Evolutionary conservation across 2,888 invertebrate genomes (phyloP), one percentile per base, ranked within the genome.

Genomic region (Desoria tigrina): DNA sequence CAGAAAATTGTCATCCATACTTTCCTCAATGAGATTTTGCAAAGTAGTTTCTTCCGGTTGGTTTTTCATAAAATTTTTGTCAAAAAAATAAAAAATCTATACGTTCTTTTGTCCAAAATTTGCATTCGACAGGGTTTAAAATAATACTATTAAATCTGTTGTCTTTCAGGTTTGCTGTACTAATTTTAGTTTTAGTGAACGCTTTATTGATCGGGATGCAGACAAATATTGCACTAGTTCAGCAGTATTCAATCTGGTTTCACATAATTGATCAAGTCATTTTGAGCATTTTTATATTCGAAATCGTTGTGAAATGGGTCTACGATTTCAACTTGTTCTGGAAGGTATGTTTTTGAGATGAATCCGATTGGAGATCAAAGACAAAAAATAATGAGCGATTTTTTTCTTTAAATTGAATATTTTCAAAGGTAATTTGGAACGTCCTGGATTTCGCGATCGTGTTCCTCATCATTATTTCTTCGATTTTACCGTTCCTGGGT

Each of bases 221-320:
- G 61, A 78, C 78, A 0, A 68, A 73, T 26, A 68, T 69, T 18
- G 26, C 28, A 3, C 65, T 73, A 45, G 66, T 66, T 0, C 59
- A 66, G 6, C 42, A 71, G 1, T 75, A 69, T 55, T 58, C 63
- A 1, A 62, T 59, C n/a, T 18, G 65, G 21, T 77, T 78, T 58
- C 42, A 59, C 39, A 63, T 77, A n/a, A 62, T 78, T 6, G 78
- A 78, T 65, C 74, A 77, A 54, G 56, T 77, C 11, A 76, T 78
- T 21, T 57, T 78, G 56, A 73, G 76, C 9, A 74, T 76, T n/a
- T 78, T 78, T 63, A 70, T 77, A 37, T 76, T 74, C 59, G 78
- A 78, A 67, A 77, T 78, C 23, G 53, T 78, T 18, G 61, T 78
- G 21, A 78, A 78, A 66, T 78, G 78, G 78, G 74, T 77, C 56